These are phyloP conservation scores for Drosophila formosana DNA, from an alignment of 2,888 invertebrate species.

Conservation along the genomic window DNA sequence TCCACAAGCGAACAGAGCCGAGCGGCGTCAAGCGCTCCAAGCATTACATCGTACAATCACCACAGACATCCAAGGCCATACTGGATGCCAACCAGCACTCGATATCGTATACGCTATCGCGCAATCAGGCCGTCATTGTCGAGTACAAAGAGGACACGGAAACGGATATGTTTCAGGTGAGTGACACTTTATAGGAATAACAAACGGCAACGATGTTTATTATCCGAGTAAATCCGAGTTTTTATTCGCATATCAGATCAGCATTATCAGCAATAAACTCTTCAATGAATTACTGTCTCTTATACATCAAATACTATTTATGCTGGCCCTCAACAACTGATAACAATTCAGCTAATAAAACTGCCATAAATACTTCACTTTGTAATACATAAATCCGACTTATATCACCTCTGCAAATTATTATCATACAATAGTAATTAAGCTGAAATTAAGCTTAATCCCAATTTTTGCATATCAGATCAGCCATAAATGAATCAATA, in stretches of 20 bases:
- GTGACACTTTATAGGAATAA: constrained; percentile 50
- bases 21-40: constrained; percentile 98
- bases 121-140: constrained; percentile 98
- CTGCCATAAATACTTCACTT: neutral
- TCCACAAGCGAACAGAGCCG: constrained; percentile 92
- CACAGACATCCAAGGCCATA: constrained; percentile 97
- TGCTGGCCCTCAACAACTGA: neutral
- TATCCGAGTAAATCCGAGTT: too few relatives aligned
- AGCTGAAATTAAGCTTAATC: too few relatives aligned
- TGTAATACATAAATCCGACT: too few relatives aligned
- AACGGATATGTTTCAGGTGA: constrained; percentile 99
- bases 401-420: too few relatives aligned
- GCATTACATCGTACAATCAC: constrained; percentile 98
- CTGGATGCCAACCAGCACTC: constrained; percentile 97
- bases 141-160: constrained; percentile 98
- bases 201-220: too few relatives aligned
- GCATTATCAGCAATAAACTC: neutral
- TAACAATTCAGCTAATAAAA: neutral
- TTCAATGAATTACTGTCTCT: too few relatives aligned
- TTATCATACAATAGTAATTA: too few relatives aligned
- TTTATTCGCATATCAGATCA: neutral
- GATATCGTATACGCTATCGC: constrained; percentile 97
- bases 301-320: neutral
- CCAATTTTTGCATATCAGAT: too few relatives aligned
- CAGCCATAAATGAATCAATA: neutral